Evolutionary conservation across 2,888 invertebrate species (phyloP).

Genomic region (Heliconius aoede): DNA sequence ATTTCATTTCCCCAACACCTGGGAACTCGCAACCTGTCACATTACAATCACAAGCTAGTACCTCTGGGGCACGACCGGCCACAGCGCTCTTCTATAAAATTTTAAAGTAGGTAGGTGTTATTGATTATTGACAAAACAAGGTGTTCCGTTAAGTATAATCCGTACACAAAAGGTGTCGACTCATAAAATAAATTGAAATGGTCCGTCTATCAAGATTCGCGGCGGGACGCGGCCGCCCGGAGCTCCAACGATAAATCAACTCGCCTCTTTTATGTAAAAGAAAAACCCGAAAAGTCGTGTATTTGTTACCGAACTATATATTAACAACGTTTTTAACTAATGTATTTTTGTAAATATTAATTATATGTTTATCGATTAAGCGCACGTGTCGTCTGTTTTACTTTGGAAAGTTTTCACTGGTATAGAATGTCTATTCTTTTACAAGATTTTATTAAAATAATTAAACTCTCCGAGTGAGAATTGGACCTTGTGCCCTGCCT

Average conservation of each 20-base stretch:
- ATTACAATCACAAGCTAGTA: no score
- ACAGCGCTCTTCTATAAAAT: no score
- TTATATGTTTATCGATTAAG: conserved; percentile 55
- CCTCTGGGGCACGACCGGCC: no score
- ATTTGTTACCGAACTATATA: conserved; percentile 82
- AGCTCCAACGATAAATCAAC: conserved; percentile 76
- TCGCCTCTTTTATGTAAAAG: conserved; percentile 76
- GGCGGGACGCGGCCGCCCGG: conserved; percentile 67
- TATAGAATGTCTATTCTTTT: background rate
- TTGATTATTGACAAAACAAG: conserved; percentile 33
- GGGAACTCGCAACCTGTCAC: no score
- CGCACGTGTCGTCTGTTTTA: background rate
- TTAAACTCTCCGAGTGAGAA: background rate
- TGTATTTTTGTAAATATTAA: conserved; percentile 70
- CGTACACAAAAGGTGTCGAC: conserved; percentile 68
- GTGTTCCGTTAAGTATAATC: conserved; percentile 39
- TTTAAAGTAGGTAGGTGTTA: no score
- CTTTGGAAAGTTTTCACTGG: background rate
- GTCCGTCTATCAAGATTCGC: conserved; percentile 77
- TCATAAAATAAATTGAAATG: conserved; percentile 81
- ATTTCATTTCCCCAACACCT: no score
- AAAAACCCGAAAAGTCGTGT: conserved; percentile 74
- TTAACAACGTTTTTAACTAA: conserved; percentile 66
- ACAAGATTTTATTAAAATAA: no score
- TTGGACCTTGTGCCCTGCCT: background rate